These are phyloP conservation scores for Trimorus sp. DNA, from an alignment of 2,888 invertebrate species.

Conservation along the genomic window DNA sequence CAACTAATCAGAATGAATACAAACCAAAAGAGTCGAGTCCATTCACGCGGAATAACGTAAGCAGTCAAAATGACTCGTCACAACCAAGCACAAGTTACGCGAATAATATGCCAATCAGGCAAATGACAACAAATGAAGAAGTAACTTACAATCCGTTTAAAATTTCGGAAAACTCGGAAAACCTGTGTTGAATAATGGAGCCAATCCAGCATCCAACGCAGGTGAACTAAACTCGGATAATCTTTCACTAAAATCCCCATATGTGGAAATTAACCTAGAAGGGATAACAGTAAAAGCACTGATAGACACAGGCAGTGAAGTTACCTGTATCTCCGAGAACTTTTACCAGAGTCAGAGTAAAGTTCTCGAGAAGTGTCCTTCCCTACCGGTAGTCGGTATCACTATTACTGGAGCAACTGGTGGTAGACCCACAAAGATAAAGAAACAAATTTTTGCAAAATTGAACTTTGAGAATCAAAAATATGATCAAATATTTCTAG, in stretches of 20 bases:
- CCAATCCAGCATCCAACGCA: background rate
- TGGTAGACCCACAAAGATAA: no score
- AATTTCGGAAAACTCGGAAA: no score
- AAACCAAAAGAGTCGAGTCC: no score
- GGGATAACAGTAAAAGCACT: background rate
- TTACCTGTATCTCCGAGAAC: slow-evolving; percentile 12
- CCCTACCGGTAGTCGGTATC: background rate
- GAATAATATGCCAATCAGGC: no score
- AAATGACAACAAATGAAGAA: no score
- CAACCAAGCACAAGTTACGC: no score
- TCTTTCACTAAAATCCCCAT: background rate
- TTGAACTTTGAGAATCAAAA: background rate
- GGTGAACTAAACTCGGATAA: background rate
- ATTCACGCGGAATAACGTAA: no score
- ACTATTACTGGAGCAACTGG: slow-evolving; percentile 15
- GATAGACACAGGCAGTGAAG: slow-evolving; percentile 11
- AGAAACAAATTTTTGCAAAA: no score
- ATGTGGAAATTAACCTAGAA: background rate
- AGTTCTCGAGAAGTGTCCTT: background rate
- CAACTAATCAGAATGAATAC: no score
- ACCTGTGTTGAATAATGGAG: background rate
- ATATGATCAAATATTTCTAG: background rate
- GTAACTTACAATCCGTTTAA: no score
- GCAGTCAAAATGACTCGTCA: no score
- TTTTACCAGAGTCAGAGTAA: background rate